A percentile compares a stretch with the other conserved stretches of the same genome.
These are phyloP conservation scores for Phainopepla nitens DNA, from an alignment of 2,113 vertebrate genomes.

Conservation along the genomic window DNA sequence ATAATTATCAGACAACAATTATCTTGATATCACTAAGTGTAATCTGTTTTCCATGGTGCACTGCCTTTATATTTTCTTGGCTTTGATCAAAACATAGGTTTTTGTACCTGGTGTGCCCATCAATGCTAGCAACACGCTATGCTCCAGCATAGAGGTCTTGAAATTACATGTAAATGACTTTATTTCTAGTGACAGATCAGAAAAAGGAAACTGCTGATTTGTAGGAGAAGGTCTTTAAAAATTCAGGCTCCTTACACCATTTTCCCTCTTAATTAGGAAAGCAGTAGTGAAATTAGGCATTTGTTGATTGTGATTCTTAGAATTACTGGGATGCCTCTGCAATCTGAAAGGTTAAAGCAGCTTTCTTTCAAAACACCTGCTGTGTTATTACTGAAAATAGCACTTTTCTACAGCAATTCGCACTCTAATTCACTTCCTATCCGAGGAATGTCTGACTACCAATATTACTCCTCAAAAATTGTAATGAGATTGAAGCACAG, in stretches of 20 bases:
- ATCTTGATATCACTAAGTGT: neutral
- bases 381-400: slow-evolving; percentile 5
- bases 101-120: neutral
- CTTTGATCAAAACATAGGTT: neutral
- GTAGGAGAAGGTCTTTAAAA: neutral
- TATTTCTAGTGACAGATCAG: neutral
- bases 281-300: neutral
- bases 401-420: neutral
- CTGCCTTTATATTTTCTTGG: neutral
- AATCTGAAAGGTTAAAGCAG: slow-evolving; percentile 15
- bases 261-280: neutral
- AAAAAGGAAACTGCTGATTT: neutral
- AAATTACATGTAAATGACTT: neutral
- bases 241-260: neutral
- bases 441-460: neutral
- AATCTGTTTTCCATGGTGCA: neutral
- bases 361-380: slow-evolving; percentile 41
- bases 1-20: neutral
- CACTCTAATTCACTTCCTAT: slow-evolving; percentile 15
- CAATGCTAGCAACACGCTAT: neutral
- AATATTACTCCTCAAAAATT: slow-evolving; percentile 8
- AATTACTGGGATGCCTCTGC: slow-evolving; percentile 14
- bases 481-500: neutral
- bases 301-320: neutral
- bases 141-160: neutral